Conservation (phyloP, 2,888 invertebrate genomes). For the Brachycybe producta region DNA sequence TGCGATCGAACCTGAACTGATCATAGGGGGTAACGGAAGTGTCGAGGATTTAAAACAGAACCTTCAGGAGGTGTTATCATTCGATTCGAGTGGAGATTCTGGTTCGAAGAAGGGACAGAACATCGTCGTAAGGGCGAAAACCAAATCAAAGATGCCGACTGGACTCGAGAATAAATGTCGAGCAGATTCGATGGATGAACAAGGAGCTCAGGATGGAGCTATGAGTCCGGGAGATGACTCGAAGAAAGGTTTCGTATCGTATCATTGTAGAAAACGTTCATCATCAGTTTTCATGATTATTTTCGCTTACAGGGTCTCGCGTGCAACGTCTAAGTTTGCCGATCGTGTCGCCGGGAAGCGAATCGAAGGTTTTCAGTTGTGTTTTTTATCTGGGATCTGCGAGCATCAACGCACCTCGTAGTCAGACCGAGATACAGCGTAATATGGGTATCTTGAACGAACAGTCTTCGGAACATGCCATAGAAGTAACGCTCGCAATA, state of each 20-base stretch:
- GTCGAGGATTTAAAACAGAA: slow-evolving; percentile 48
- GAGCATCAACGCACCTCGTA: slow-evolving; percentile 80
- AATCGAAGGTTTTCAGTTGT: slow-evolving; percentile 76
- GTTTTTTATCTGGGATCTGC: slow-evolving; percentile 87
- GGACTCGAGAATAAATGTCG: slow-evolving; percentile 14
- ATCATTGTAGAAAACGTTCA: not conserved
- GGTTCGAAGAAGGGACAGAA: not conserved
- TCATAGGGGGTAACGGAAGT: slow-evolving; percentile 50
- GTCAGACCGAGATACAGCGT: slow-evolving; percentile 78
- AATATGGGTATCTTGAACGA: slow-evolving; percentile 87
- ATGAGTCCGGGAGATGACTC: slow-evolving; percentile 7
- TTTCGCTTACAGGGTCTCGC: slow-evolving; percentile 45
- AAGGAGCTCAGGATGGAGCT: not conserved
- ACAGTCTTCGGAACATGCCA: slow-evolving; percentile 57
- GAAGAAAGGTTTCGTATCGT: not conserved
- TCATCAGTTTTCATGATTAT: slow-evolving; percentile 23
- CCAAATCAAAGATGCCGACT: slow-evolving; percentile 1
- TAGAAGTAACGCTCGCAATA: slow-evolving; percentile 81
- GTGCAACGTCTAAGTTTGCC: slow-evolving; percentile 25
- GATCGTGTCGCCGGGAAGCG: slow-evolving; percentile 37
- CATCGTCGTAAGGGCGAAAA: not conserved
- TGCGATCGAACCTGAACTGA: slow-evolving; percentile 43
- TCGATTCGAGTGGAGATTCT: not conserved
- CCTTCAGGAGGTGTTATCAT: slow-evolving; percentile 42
- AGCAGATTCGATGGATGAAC: slow-evolving; percentile 13